Conservation (phyloP, 2,888 invertebrate genomes). For the Tetheella fluctuosa region DNA sequence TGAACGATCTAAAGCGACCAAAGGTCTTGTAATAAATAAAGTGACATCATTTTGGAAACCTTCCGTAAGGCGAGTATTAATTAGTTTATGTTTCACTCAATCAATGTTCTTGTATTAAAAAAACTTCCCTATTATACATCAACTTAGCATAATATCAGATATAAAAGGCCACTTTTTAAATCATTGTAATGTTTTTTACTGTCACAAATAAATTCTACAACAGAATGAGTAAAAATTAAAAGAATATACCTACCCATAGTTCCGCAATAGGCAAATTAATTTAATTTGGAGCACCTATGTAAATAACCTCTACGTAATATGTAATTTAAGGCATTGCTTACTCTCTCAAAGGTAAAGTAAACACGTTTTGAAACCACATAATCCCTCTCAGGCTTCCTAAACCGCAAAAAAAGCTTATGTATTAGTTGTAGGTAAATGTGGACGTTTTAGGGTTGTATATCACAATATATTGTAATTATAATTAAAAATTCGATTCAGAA, state of each 20-base stretch:
- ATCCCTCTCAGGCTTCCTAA: background rate
- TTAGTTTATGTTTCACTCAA: background rate
- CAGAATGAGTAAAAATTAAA: too few species aligned
- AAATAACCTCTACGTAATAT: background rate
- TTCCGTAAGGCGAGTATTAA: background rate
- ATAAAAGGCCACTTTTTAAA: too few species aligned
- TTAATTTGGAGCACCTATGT: background rate
- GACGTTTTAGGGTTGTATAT: background rate
- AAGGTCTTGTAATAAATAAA: background rate
- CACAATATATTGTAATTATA: background rate
- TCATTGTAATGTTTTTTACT: too few species aligned
- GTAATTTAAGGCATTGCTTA: background rate
- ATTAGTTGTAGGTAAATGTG: background rate
- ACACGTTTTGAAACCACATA: background rate
- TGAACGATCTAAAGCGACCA: background rate
- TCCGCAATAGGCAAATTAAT: too few species aligned
- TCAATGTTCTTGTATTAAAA: too few species aligned
- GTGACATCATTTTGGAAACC: background rate
- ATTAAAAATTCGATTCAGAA: too few species aligned
- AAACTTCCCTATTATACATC: too few species aligned
- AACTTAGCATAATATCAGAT: too few species aligned
- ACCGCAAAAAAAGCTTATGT: background rate
- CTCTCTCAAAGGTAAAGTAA: background rate
- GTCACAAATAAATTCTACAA: too few species aligned
- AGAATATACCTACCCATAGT: too few species aligned